These are phyloP conservation scores for Pachyseris speciosa DNA, from an alignment of 64 coral and sea anemone species.

Conservation along the genomic window DNA sequence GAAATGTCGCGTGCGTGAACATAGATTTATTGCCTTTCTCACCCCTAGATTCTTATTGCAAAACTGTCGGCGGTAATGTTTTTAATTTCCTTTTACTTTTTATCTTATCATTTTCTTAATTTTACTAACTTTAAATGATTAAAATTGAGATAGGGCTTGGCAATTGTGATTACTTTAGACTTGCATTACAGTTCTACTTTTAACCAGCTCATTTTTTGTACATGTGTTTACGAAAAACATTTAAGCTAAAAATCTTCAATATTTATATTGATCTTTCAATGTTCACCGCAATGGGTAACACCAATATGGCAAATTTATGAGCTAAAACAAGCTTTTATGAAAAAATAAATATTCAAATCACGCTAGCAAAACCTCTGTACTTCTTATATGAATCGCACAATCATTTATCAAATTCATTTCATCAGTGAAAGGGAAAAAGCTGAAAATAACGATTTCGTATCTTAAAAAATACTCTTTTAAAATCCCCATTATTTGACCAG, in stretches of 20 bases:
- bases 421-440: no score
- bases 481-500: neutral
- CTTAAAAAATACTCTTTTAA: neutral
- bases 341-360: no score
- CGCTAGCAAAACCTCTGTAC: no score
- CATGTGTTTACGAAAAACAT: neutral
- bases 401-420: no score
- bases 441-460: no score
- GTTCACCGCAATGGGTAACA: neutral
- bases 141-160: neutral
- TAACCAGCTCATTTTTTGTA: neutral
- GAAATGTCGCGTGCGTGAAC: neutral
- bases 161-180: neutral
- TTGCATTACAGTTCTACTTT: no score
- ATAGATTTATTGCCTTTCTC: neutral
- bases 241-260: neutral
- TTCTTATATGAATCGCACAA: no score
- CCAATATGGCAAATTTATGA: neutral
- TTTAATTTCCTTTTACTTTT: constrained; percentile 22
- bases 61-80: constrained; percentile 29
- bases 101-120: constrained; percentile 22
- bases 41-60: neutral
- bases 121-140: neutral
- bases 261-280: neutral
- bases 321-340: neutral